Evolutionary conservation across 2,888 invertebrate genomes (phyloP).

Genomic region (Thera obeliscata): DNA sequence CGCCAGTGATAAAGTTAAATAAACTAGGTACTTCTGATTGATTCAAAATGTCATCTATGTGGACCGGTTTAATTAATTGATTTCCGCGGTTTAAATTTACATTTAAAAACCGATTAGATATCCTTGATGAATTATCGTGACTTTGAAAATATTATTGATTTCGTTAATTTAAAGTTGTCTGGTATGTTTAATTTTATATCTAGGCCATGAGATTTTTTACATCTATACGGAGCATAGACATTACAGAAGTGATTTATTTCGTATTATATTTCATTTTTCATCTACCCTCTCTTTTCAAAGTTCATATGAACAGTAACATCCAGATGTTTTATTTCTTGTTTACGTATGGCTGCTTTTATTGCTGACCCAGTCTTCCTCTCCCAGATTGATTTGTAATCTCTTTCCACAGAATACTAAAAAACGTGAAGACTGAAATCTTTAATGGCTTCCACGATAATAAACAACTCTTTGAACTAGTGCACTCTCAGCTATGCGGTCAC

Average conservation of each 20-base stretch:
- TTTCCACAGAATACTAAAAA: not conserved
- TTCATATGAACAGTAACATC: too few species aligned
- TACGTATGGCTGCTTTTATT: not conserved
- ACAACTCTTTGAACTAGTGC: conserved; percentile 51
- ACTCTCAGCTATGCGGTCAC: conserved; percentile 63
- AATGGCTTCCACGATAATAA: conserved; percentile 31
- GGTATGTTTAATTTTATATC: too few species aligned
- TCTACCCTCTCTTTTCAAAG: too few species aligned
- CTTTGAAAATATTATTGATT: not conserved
- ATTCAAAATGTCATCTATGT: conserved; percentile 26
- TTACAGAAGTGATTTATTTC: too few species aligned
- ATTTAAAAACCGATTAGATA: not conserved
- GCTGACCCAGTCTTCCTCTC: not conserved
- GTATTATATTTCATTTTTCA: too few species aligned
- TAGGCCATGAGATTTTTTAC: too few species aligned
- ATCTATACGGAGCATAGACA: too few species aligned
- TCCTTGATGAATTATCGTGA: not conserved
- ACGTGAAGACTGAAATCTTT: conserved; percentile 3
- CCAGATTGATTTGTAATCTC: not conserved
- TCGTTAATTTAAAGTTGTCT: too few species aligned
- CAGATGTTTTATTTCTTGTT: not conserved
- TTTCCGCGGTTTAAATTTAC: conserved; percentile 12
- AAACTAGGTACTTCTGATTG: not conserved
- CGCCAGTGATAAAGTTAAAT: too few species aligned
- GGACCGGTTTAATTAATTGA: conserved; percentile 18